Conservation (phyloP, 1,140 invertebrate genomes). For the Aporrectodea caliginosa region DNA sequence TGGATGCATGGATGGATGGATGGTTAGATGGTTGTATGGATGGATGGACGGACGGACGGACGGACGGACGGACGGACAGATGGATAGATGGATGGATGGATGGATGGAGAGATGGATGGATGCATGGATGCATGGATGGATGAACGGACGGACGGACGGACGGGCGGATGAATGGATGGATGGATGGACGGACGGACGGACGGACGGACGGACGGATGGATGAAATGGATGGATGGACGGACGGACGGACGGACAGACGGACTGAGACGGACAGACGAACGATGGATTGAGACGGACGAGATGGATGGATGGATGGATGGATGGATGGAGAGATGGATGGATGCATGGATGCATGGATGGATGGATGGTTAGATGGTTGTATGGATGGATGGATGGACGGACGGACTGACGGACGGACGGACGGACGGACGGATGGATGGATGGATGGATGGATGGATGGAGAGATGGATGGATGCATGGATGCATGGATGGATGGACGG, state of each 20-base stretch:
- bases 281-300: background rate
- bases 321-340: too few relatives aligned
- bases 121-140: background rate
- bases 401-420: too few relatives aligned
- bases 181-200: background rate
- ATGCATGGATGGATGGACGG: background rate
- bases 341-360: too few relatives aligned
- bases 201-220: background rate
- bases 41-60: too few relatives aligned
- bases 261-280: slow-evolving; percentile 19
- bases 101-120: background rate
- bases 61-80: too few relatives aligned
- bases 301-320: too few relatives aligned
- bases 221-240: background rate
- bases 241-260: background rate
- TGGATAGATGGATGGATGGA: too few relatives aligned
- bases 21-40: too few relatives aligned
- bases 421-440: background rate
- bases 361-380: too few relatives aligned
- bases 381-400: too few relatives aligned
- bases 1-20: too few relatives aligned
- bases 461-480: background rate
- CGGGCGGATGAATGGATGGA: background rate
- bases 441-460: background rate
- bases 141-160: background rate